These are phyloP conservation scores for Griposia aprilina DNA, from an alignment of 2,888 invertebrate species.

Conservation along the genomic window DNA sequence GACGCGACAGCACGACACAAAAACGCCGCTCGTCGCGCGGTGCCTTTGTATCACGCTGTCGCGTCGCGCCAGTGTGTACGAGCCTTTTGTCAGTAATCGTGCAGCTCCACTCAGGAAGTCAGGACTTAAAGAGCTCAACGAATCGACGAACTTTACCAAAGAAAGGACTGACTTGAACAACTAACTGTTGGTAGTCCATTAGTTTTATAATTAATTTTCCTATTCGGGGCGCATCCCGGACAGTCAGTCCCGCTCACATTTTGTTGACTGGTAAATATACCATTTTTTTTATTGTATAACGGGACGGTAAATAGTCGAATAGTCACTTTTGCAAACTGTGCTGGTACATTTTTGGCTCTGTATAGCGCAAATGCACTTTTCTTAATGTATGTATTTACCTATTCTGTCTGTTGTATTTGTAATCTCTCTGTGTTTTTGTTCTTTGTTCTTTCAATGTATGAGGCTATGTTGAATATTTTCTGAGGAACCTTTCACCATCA, in stretches of 20 bases:
- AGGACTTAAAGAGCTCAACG: no score
- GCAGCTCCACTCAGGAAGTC: no score
- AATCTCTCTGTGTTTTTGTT: not conserved
- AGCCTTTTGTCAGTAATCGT: no score
- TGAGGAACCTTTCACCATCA: not conserved
- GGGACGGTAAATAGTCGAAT: not conserved
- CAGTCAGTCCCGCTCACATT: not conserved
- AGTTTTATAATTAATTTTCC: not conserved
- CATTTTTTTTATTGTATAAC: not conserved
- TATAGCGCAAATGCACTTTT: not conserved
- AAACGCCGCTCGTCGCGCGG: no score
- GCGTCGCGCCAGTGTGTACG: no score
- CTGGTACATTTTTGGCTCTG: no score
- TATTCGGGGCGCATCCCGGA: not conserved
- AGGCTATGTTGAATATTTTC: conserved; percentile 14
- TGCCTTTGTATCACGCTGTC: no score
- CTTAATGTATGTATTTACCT: conserved; percentile 6
- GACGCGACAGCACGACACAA: no score
- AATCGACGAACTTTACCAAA: no score
- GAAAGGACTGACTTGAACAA: no score
- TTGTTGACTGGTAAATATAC: not conserved
- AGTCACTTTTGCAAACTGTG: not conserved
- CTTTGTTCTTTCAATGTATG: not conserved
- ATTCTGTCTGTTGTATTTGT: not conserved
- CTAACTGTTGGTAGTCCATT: not conserved